These are phyloP conservation scores for Halocaridina rubra DNA, from an alignment of 2,888 invertebrate genomes.

Conservation along the genomic window DNA sequence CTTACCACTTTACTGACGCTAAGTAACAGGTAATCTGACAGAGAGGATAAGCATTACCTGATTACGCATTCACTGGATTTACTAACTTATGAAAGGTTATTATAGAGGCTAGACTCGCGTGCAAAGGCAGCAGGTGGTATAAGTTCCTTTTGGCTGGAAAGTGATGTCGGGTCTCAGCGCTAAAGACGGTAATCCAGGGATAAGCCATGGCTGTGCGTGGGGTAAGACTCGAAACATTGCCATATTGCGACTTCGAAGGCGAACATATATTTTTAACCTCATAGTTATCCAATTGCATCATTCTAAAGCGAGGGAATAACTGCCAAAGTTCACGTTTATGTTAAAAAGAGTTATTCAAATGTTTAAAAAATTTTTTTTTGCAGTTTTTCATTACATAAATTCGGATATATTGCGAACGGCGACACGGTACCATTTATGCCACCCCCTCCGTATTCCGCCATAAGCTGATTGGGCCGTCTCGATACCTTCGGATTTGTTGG, in stretches of 20 bases:
- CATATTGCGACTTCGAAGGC: conserved; percentile 19
- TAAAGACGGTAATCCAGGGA: conserved; percentile 56
- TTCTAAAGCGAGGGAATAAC: too few relatives aligned
- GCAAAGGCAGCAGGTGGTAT: background rate
- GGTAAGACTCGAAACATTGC: conserved; percentile 37
- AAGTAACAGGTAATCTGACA: conserved; percentile 55
- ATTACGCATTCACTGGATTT: background rate
- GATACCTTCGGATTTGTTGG: conserved; percentile 51
- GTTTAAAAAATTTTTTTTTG: too few relatives aligned
- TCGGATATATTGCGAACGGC: too few relatives aligned
- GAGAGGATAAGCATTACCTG: conserved; percentile 26
- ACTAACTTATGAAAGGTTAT: background rate
- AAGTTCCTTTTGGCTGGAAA: background rate
- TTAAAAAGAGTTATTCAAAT: too few relatives aligned
- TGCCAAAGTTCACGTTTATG: too few relatives aligned
- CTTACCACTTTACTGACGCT: conserved; percentile 56
- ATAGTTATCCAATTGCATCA: too few relatives aligned
- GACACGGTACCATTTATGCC: background rate
- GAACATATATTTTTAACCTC: too few relatives aligned
- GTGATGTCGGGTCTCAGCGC: conserved; percentile 48
- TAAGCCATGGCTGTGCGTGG: conserved; percentile 47
- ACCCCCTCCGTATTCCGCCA: conserved; percentile 30
- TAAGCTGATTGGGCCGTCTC: conserved; percentile 56
- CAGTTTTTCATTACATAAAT: too few relatives aligned
- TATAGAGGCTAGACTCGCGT: background rate